phyloP scores from a whole-genome alignment of 2,113 vertebrate genomes.

The Alethe castanea region DNA sequence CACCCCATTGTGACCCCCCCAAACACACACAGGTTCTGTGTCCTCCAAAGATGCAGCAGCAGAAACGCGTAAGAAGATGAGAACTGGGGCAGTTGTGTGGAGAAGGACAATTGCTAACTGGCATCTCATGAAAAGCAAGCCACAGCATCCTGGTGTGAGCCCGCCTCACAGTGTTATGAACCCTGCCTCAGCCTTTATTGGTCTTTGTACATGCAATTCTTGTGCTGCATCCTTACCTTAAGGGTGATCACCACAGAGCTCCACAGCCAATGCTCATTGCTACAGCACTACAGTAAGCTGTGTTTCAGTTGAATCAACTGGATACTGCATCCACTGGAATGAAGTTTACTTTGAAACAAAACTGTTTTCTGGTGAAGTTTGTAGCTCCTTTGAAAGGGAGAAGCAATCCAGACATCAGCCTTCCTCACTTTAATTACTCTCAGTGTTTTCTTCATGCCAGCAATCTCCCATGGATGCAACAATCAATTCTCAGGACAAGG shows the following conservation, averaged over 20 bases:
- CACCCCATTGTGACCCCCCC: rapidly evolving
- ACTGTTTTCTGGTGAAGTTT: neutral
- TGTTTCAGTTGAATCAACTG: neutral
- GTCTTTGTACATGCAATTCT: neutral
- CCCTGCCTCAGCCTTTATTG: neutral
- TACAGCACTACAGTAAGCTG: neutral
- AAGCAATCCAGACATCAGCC: neutral
- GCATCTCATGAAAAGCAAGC: neutral
- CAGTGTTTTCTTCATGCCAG: constrained; percentile 17
- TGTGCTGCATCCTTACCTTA: neutral
- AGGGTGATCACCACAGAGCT: neutral
- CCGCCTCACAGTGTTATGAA: neutral
- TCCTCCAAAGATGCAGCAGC: neutral
- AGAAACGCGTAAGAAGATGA: rapidly evolving
- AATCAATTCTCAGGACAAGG: constrained; percentile 25
- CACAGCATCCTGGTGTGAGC: neutral
- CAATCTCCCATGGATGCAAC: neutral
- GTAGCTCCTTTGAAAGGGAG: neutral
- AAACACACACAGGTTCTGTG: rapidly evolving
- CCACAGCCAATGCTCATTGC: neutral
- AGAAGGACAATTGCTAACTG: neutral
- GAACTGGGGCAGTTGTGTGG: neutral
- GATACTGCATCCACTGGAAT: neutral
- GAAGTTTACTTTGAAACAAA: neutral
- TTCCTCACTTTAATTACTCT: constrained; percentile 1